Conservation (phyloP, 1,140 invertebrate genomes). For the Zaprionus inermis region DNA sequence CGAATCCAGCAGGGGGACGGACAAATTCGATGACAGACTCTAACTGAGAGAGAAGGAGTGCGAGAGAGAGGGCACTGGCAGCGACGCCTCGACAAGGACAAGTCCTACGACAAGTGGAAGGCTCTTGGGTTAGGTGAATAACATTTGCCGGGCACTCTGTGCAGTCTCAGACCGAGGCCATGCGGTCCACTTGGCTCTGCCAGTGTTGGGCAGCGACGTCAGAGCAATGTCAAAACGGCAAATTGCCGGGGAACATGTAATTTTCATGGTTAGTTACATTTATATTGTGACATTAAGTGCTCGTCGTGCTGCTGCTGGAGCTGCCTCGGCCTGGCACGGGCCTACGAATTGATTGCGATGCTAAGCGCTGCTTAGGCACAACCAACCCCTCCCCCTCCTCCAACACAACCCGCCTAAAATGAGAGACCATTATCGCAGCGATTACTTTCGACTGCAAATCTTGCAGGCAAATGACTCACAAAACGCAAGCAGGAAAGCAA, state of each 20-base stretch:
- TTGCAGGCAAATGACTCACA: slow-evolving; percentile 4
- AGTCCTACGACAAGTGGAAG: slow-evolving; percentile 40
- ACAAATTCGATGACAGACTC: neutral
- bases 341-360: slow-evolving; percentile 77
- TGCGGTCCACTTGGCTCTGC: slow-evolving; percentile 11
- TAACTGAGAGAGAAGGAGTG: neutral
- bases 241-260: slow-evolving; percentile 82
- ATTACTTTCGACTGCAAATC: slow-evolving; percentile 40
- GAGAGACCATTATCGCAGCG: slow-evolving; percentile 61
- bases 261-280: slow-evolving; percentile 83
- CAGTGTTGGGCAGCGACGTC: slow-evolving; percentile 60
- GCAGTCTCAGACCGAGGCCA: too few relatives aligned
- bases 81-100: slow-evolving; percentile 30
- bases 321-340: slow-evolving; percentile 31
- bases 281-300: slow-evolving; percentile 82
- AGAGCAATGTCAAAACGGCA: slow-evolving; percentile 70
- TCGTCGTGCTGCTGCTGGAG: slow-evolving; percentile 38
- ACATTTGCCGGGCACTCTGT: slow-evolving; percentile 16
- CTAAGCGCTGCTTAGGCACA: neutral
- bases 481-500: neutral
- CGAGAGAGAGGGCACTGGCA: neutral
- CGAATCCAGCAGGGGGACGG: neutral
- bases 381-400: neutral
- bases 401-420: slow-evolving; percentile 15
- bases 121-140: slow-evolving; percentile 10